Evolutionary conservation across 2,888 invertebrate genomes (phyloP).

Genomic region (Epiperipatus broadwayi): DNA sequence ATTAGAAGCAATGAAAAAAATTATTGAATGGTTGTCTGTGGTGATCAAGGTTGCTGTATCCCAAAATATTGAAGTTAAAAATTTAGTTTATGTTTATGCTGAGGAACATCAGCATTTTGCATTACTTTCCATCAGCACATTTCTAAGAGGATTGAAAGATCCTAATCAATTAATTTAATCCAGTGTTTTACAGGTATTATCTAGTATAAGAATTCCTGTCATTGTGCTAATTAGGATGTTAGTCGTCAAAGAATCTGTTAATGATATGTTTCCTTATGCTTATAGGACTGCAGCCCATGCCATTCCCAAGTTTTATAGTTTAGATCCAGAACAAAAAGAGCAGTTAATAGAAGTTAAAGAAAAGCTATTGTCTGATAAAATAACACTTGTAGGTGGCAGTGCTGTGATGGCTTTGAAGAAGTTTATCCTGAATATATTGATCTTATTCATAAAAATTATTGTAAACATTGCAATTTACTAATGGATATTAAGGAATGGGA

Average conservation of each 20-base stretch:
- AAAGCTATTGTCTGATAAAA: too few relatives aligned
- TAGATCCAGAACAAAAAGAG: too few relatives aligned
- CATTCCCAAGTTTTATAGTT: constrained; percentile 92
- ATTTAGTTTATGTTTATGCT: too few relatives aligned
- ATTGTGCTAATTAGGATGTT: constrained; percentile 98
- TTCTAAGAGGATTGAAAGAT: too few relatives aligned
- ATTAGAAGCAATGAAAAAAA: too few relatives aligned
- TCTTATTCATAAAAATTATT: constrained; percentile 82
- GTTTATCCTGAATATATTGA: constrained; percentile 81
- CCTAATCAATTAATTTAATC: constrained; percentile 96
- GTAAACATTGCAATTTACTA: constrained; percentile 80
- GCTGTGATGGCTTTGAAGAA: constrained; percentile 97
- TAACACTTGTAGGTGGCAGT: constrained; percentile 74
- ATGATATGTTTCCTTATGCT: constrained; percentile 98
- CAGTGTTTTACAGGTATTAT: constrained; percentile 83
- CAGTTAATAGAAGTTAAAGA: too few relatives aligned
- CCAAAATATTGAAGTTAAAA: too few relatives aligned
- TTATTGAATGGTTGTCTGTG: too few relatives aligned
- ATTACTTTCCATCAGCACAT: too few relatives aligned
- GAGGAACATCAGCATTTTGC: too few relatives aligned
- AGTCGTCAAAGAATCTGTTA: constrained; percentile 86
- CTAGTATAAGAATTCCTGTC: constrained; percentile 89
- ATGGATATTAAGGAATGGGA: constrained; percentile 99
- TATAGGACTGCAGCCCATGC: constrained; percentile 97
- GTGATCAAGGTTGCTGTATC: too few relatives aligned